Evolutionary conservation across 1,140 invertebrate genomes (phyloP).

Genomic region (Ridgeia piscesae): DNA sequence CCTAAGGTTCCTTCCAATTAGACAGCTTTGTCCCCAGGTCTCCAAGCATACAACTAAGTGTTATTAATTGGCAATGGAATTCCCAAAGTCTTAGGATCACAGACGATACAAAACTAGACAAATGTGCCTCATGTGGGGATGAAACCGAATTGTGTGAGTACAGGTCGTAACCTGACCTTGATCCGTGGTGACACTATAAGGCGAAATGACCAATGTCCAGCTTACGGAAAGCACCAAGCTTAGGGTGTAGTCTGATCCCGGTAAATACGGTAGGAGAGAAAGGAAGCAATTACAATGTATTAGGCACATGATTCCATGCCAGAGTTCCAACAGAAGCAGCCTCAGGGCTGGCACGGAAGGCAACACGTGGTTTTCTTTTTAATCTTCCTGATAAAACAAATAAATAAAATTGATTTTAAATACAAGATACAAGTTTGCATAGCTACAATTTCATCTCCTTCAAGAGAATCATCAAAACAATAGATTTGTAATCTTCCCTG

Average conservation of each 20-base stretch:
- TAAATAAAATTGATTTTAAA: no score
- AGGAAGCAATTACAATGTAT: background rate
- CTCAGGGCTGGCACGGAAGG: background rate
- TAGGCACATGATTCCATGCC: background rate
- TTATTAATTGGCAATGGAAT: background rate
- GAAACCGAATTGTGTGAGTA: background rate
- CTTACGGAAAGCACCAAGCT: background rate
- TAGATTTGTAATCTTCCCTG: background rate
- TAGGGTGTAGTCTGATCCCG: background rate
- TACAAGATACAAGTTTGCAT: background rate
- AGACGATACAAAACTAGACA: background rate
- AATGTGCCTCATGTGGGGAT: background rate
- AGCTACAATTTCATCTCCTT: no score
- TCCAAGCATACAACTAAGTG: background rate
- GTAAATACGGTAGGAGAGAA: background rate
- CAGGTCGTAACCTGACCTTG: background rate
- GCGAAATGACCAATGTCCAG: background rate
- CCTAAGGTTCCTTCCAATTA: background rate
- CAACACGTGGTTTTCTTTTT: no score
- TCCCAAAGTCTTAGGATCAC: background rate
- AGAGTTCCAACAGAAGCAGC: background rate
- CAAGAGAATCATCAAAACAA: background rate
- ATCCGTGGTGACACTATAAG: background rate
- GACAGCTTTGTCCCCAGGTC: background rate
- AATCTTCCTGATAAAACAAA: no score